phyloP scores from a whole-genome alignment of 1,140 invertebrate genomes.

The Pemphigus obesinymphae region DNA sequence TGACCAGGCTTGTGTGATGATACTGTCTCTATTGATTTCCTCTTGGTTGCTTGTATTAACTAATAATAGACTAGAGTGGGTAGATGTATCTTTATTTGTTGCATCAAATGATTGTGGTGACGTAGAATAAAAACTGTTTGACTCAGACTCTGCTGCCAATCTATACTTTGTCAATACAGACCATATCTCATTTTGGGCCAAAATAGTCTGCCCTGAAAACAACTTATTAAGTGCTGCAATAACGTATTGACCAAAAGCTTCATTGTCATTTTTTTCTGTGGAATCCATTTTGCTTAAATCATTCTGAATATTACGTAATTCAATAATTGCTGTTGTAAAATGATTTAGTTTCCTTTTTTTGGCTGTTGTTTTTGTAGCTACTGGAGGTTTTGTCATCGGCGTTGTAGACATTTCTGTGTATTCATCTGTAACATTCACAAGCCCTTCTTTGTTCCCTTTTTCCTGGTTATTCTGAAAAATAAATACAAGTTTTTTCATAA shows the following conservation, averaged over 20 bases:
- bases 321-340: conserved; percentile 7
- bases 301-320: conserved; percentile 1
- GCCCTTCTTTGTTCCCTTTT: too few species aligned
- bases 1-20: background rate
- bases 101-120: background rate
- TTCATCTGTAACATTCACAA: too few species aligned
- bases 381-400: conserved; percentile 8
- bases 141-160: conserved; percentile 1
- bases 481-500: too few species aligned
- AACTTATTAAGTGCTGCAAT: conserved; percentile 10
- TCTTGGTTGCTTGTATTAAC: background rate
- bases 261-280: background rate
- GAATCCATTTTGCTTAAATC: conserved; percentile 19
- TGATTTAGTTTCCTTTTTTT: conserved; percentile 3
- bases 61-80: background rate
- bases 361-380: conserved; percentile 19
- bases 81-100: conserved; percentile 7
- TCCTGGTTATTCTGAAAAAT: too few species aligned
- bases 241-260: background rate
- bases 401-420: background rate
- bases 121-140: conserved; percentile 15
- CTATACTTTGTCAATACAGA: conserved; percentile 6
- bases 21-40: background rate
- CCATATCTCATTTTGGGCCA: conserved; percentile 4
- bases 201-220: background rate